Conservation (phyloP, 2,888 invertebrate genomes). For the Endomychus coccineus region DNA sequence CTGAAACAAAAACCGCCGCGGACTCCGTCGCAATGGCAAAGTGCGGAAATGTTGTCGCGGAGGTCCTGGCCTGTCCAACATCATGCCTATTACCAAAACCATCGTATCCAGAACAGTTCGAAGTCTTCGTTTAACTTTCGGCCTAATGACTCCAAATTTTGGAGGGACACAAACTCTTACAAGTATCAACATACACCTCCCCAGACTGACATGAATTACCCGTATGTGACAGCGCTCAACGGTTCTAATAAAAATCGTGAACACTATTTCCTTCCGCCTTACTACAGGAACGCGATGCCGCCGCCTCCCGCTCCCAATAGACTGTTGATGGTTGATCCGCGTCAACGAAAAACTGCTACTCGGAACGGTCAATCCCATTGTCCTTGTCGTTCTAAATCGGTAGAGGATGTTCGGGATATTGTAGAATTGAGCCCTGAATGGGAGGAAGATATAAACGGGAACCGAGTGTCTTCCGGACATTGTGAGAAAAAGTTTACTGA, state of each 20-base stretch:
- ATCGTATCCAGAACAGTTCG: too few species aligned
- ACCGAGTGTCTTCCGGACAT: conserved; percentile 47
- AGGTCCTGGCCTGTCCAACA: conserved; percentile 52
- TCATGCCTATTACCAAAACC: conserved; percentile 28
- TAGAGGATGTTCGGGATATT: conserved; percentile 65
- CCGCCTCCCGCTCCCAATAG: conserved; percentile 45
- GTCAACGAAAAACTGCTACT: conserved; percentile 10
- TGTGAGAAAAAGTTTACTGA: conserved; percentile 21
- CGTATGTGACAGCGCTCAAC: conserved; percentile 18
- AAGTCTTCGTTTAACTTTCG: conserved; percentile 42
- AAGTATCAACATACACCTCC: conserved; percentile 36
- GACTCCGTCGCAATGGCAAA: conserved; percentile 43
- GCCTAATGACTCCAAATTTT: conserved; percentile 18
- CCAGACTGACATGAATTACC: conserved; percentile 31
- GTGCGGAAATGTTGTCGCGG: conserved; percentile 39
- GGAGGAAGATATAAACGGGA: conserved; percentile 60
- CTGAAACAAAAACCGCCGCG: conserved; percentile 57
- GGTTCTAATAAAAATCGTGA: conserved; percentile 37
- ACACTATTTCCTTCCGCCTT: conserved; percentile 61
- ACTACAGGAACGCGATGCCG: conserved; percentile 60
- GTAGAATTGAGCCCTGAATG: conserved; percentile 46
- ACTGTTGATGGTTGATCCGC: conserved; percentile 37
- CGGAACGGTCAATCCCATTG: conserved; percentile 41
- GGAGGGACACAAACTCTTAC: conserved; percentile 34
- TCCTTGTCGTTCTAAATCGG: conserved; percentile 61